These are phyloP conservation scores for Endotricha flammealis DNA, from an alignment of 2,888 invertebrate species.

Conservation along the genomic window DNA sequence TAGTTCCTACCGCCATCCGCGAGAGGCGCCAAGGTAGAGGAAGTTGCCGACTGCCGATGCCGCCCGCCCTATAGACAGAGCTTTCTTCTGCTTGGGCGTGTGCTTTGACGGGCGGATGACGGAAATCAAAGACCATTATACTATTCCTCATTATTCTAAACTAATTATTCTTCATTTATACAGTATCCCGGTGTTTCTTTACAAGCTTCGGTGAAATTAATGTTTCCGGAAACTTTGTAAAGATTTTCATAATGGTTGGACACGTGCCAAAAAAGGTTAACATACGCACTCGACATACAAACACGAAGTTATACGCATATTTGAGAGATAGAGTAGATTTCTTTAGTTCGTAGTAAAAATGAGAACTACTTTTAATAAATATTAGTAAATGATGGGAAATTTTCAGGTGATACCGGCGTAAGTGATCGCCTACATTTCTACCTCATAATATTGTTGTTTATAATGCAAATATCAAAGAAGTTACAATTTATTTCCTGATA, in stretches of 20 bases:
- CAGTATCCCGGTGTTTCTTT: constrained; percentile 13
- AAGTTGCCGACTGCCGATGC: constrained; percentile 40
- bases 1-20: constrained; percentile 44
- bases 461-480: too few relatives aligned
- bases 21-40: constrained; percentile 54
- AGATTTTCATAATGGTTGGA: constrained; percentile 29
- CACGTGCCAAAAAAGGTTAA: constrained; percentile 41
- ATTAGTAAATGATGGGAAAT: too few relatives aligned
- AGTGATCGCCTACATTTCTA: too few relatives aligned
- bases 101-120: constrained; percentile 61
- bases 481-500: too few relatives aligned
- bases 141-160: constrained; percentile 22
- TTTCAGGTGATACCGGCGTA: too few relatives aligned
- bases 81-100: constrained; percentile 72
- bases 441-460: too few relatives aligned
- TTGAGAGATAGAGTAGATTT: neutral
- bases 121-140: constrained; percentile 42
- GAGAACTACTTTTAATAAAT: constrained; percentile 1
- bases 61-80: constrained; percentile 71
- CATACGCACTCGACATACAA: constrained; percentile 35
- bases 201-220: constrained; percentile 11
- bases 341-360: constrained; percentile 5
- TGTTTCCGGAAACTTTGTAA: constrained; percentile 18
- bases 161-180: constrained; percentile 15
- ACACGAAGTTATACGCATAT: constrained; percentile 24